Evolutionary conservation across 2,888 invertebrate species (phyloP), one percentile per base, ranked within the genome.

Genomic region (Ectobius pallidus): DNA sequence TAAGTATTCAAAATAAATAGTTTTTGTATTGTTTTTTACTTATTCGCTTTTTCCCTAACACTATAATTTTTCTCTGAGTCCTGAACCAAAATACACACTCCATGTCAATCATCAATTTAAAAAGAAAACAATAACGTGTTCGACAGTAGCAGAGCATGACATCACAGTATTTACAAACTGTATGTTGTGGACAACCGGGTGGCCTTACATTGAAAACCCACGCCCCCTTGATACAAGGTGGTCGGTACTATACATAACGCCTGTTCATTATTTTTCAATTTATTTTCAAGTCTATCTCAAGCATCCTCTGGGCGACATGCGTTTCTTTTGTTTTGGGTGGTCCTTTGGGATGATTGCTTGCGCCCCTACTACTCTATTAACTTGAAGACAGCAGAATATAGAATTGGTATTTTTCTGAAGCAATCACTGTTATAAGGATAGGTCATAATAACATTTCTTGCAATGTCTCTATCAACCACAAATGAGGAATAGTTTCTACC

Each of bases 241-340:
- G 65, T 30, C 30, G 22, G 30, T 9, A 22, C 46, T 46, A 65
- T 16, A 58, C 22, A 39, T 62, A 62, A 62, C 34, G 39, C 62
- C 62, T 44, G 46, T 44, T 65, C 65, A 65, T 65, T 65, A 65
- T 46, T 65, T 65, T 65, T 65, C 65, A 65, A 65, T 65, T 65
- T 65, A 65, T 65, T 65, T 65, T 65, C 65, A 65, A 46, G 65
- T 65, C 46, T 22, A 65, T 65, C 65, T 65, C 65, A 16, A 16
- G 46, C 3, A 18, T n/a, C 65, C 65, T 65, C 4, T 16, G 30
- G 65, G 46, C 46, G 65, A 65, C 65, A 65, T 30, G 44, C 65
- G 7, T 65, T 34, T 65, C 30, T 65, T 32, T 65, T 46, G 18
- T 65, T 55, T 39, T 65, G 65, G 65, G 65, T 65, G 65, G 65